Percentiles rank a stretch among this genome's conserved stretches.
Evolutionary conservation across 1,140 invertebrate species (phyloP).

Genomic region (Lordiphosa mommai): DNA sequence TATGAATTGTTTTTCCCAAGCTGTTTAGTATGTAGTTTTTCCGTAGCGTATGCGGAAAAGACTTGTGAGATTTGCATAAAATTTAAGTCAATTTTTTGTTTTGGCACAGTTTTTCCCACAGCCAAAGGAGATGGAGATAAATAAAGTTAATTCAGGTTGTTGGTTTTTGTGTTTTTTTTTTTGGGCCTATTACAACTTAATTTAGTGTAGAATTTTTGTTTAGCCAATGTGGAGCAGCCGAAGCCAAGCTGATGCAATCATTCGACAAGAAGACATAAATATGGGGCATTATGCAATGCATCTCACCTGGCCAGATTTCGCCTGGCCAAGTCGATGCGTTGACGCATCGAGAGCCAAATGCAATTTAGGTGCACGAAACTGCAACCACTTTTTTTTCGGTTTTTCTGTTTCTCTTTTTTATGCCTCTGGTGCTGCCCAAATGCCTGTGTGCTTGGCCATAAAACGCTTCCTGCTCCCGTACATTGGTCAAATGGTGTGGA

Average conservation of each 20-base stretch:
- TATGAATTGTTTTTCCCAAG: conserved; percentile 55
- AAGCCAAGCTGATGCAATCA: conserved; percentile 23
- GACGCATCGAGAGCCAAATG: conserved; percentile 32
- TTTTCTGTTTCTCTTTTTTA: neutral
- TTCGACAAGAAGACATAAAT: conserved; percentile 37
- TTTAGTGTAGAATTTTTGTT: conserved; percentile 44
- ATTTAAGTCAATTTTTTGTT: conserved; percentile 24
- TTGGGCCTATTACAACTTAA: conserved; percentile 14
- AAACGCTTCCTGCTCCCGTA: conserved; percentile 64
- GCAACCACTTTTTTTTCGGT: conserved; percentile 57
- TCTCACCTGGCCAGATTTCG: conserved; percentile 31
- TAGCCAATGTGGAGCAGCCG: conserved; percentile 2
- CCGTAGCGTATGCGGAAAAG: conserved; percentile 65
- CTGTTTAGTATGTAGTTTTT: conserved; percentile 31
- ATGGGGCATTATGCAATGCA: conserved; percentile 38
- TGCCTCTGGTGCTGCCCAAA: conserved; percentile 26
- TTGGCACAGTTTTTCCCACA: conserved; percentile 37
- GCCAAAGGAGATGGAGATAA: conserved; percentile 1
- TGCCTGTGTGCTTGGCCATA: conserved; percentile 37
- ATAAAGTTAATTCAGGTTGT: conserved; percentile 36
- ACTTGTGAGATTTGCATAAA: conserved; percentile 64
- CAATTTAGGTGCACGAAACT: conserved; percentile 48
- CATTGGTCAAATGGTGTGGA: conserved; percentile 48
- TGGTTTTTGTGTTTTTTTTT: conserved; percentile 2
- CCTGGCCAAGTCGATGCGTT: conserved; percentile 54